phyloP scores from a whole-genome alignment of 2,888 invertebrate species.

The Eupithecia pulchellata region DNA sequence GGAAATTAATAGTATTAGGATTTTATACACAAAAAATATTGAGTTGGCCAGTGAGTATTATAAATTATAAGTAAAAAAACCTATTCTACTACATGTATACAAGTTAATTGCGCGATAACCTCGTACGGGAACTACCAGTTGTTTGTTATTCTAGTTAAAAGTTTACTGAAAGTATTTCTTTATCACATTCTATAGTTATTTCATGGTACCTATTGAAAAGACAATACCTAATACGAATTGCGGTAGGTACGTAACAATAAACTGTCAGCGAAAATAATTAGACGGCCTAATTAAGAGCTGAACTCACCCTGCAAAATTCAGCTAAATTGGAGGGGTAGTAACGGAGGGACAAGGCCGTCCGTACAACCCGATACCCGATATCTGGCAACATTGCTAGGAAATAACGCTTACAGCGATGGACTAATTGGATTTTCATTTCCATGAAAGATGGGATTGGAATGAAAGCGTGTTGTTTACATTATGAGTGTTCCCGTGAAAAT shows the following conservation, averaged over 20 bases:
- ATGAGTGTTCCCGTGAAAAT: neutral
- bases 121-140: too few species aligned
- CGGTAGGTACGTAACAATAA: neutral
- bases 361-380: neutral
- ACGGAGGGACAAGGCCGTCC: neutral
- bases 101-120: too few species aligned
- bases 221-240: too few species aligned
- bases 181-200: too few species aligned
- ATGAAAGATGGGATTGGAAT: neutral
- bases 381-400: neutral
- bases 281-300: neutral
- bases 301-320: neutral
- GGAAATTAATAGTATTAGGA: too few species aligned
- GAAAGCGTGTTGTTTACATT: neutral
- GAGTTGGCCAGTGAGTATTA: too few species aligned
- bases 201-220: too few species aligned
- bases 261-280: neutral
- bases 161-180: too few species aligned
- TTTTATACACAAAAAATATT: too few species aligned
- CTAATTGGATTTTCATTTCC: neutral
- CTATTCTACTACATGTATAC: too few species aligned
- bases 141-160: too few species aligned
- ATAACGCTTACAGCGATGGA: neutral
- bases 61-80: too few species aligned
- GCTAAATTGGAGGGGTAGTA: neutral